These are phyloP conservation scores for Semaprochilodus insignis DNA, from an alignment of 2,797 vertebrate genomes.

Conservation along the genomic window DNA sequence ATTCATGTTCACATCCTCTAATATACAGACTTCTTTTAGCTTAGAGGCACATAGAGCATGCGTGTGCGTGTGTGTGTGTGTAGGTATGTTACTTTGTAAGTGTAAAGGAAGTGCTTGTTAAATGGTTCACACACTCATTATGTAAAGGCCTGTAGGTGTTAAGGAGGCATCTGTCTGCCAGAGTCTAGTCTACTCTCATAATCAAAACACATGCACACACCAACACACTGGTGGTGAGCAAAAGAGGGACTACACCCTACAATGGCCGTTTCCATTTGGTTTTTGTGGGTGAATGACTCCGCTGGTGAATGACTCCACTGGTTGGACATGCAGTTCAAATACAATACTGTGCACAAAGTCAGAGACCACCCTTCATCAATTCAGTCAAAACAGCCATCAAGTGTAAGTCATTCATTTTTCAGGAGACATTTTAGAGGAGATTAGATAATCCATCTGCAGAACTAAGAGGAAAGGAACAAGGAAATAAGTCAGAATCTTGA, in stretches of 20 bases:
- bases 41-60: neutral
- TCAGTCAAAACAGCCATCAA: no score
- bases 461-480: no score
- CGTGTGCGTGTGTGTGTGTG: neutral
- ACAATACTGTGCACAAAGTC: slow-evolving; percentile 16
- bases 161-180: slow-evolving; percentile 26
- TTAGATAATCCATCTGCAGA: no score
- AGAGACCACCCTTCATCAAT: neutral
- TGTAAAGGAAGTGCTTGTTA: slow-evolving; percentile 30
- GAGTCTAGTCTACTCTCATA: slow-evolving; percentile 1
- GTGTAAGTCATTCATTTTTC: no score
- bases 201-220: slow-evolving; percentile 15
- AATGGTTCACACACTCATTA: slow-evolving; percentile 26
- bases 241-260: neutral
- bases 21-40: neutral
- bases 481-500: no score
- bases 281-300: neutral
- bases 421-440: no score
- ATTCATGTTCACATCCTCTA: neutral
- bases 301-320: no score
- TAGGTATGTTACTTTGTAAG: neutral
- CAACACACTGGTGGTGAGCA: neutral
- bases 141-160: slow-evolving; percentile 25
- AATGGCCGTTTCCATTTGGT: neutral
- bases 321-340: slow-evolving; percentile 28